Evolutionary conservation across 2,888 invertebrate genomes (phyloP).

Genomic region (Orchesella flavescens): DNA sequence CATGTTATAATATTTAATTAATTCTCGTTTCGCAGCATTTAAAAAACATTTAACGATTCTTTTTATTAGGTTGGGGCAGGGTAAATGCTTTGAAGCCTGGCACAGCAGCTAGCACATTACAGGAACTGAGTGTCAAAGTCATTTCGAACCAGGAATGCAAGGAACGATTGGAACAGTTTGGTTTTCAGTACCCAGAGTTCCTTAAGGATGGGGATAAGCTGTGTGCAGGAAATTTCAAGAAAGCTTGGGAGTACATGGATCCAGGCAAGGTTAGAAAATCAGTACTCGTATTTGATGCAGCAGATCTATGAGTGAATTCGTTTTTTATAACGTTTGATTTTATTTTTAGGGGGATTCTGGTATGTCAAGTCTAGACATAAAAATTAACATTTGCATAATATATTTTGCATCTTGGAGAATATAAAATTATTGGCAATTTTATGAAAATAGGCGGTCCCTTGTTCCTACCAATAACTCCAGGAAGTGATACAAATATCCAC

Average conservation of each 20-base stretch:
- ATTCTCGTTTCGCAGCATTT: too few species aligned
- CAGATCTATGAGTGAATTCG: too few species aligned
- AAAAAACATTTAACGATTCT: background rate
- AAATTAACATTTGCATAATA: background rate
- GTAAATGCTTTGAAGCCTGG: background rate
- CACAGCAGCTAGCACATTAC: constrained; percentile 2
- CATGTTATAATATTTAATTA: too few species aligned
- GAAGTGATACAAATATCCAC: constrained; percentile 12
- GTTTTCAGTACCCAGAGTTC: background rate
- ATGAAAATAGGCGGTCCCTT: constrained; percentile 14
- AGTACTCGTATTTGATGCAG: too few species aligned
- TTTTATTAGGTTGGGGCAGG: constrained; percentile 28
- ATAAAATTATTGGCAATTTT: background rate
- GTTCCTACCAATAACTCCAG: constrained; percentile 10
- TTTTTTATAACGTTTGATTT: too few species aligned
- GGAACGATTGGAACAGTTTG: background rate
- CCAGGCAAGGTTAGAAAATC: background rate
- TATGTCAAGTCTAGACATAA: background rate
- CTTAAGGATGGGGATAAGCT: background rate
- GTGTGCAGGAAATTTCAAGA: constrained; percentile 39
- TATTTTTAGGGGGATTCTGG: constrained; percentile 35
- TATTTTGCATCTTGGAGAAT: background rate
- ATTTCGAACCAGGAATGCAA: constrained; percentile 20
- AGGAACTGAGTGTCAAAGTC: constrained; percentile 29
- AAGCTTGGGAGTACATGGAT: constrained; percentile 18